Base-by-base conservation (phyloP, 2,888 invertebrate species). In the Cerastis leucographa region DNA sequence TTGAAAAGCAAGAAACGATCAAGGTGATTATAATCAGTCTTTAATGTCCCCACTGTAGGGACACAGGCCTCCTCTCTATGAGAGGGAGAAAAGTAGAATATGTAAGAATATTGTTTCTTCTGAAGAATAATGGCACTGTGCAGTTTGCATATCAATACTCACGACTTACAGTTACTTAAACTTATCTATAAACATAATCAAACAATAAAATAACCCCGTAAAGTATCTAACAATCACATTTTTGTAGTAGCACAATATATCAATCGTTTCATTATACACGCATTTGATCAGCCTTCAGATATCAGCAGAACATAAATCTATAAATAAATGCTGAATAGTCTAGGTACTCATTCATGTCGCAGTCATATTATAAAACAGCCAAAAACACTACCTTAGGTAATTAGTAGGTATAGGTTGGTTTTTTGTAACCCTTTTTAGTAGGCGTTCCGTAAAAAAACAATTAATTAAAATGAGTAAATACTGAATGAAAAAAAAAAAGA, bases 221-320 rank as follows among this genome's bases (percentile, higher is more conserved):
- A 29, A 56, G 29, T 42, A 65, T 14, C 7, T 46, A 61, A 64
- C 64, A 44, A 74, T 68, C 59, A 75, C 70, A 71, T 70, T 49
- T 71, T 71, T 49, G 56, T 72, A 65, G 46, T 59, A 64, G 49
- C n/a, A 80, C 49, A 51, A 46, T 78, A 70, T 42, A 85, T 79
- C 65, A 80, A 71, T 51, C 11, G 65, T 69, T 64, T 72, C 61
- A 85, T 49, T 76, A 71, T 61, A 49, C 49, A 54, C 49, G 69
- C 64, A 54, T 65, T 67, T 25, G 87, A 85, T 83, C 85, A 85
- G 75, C 88, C 87, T 87, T 88, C 88, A 80, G 84, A 87, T 87
- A 83, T 73, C 77, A 65, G 54, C 25, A 44, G 65, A 19, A 81
- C 71, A 80, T 74, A 56, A 66, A 42, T 64, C 80, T 84, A 86